Evolutionary conservation across 2,797 vertebrate genomes (phyloP), one percentile per base, ranked within the genome.

Genomic region (Malacoctenus gilli): DNA sequence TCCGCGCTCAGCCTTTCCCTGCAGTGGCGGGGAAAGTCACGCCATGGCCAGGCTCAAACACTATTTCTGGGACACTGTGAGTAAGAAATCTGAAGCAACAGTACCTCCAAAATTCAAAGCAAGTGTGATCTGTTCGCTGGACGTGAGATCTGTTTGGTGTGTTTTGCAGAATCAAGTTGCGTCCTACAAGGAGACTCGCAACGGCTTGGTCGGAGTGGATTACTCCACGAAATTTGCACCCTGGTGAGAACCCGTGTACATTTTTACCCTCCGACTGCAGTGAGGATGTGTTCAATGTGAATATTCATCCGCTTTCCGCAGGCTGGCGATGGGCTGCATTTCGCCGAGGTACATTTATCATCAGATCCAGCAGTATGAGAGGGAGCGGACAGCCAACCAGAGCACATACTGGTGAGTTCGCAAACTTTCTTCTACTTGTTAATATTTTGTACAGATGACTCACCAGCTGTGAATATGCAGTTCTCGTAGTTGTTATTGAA

Each of bases 1-100:
- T 66, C 87, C 90, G 35, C 85, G 88, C 49, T 92, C 92, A 21
- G 92, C 93, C 2, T 94, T 95, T 51, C 91, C 92, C 28, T 94
- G 89, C 58, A 75, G 68, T 0, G 93, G 93, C 18, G 94, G 93
- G 65, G 93, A 95, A 78, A 93, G 72, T 32, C 88, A 89, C n/a
- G 93, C 91, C 46, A 77, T 94, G 55, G 86, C 76, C 62, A 89
- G 93, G 56, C 75, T 94, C 19, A 86, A 93, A 30, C 90, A 94
- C 83, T 95, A 93, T 64, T 93, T 94, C 25, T 94, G 93, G 93
- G 93, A 94, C 31, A 94, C 87, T 23, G 94, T 94, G 82, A 90
- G 88, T 60, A 6, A 28, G 46, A 9, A n/a, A 13, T 22, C 1
- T n/a, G n/a, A n/a, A n/a, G n/a, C n/a, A n/a, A n/a, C n/a, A n/a